A percentile compares a stretch with the other conserved stretches of the same genome.
Evolutionary conservation across 2,888 invertebrate genomes (phyloP).

Genomic region (Fragum whitleyi): DNA sequence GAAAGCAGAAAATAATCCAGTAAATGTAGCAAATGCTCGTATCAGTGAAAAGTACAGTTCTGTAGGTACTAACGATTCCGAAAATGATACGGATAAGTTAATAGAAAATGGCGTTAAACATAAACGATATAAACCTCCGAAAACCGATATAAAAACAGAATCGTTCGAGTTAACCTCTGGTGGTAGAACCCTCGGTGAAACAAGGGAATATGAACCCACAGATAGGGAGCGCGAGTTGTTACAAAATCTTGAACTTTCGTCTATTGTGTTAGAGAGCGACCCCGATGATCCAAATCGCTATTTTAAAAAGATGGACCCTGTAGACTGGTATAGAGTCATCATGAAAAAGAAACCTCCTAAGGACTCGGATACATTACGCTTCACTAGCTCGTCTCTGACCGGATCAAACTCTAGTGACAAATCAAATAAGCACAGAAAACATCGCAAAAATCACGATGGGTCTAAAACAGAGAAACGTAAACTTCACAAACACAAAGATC

Average conservation of each 20-base stretch:
- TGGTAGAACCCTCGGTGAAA: conserved; percentile 6
- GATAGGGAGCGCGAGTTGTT: conserved; percentile 50
- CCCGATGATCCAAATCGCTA: conserved; percentile 60
- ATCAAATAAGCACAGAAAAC: conserved; percentile 23
- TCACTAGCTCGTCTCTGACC: background rate
- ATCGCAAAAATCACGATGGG: background rate
- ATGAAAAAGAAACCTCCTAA: conserved; percentile 60
- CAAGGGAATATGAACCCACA: conserved; percentile 45
- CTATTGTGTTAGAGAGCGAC: conserved; percentile 57
- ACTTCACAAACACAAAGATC: conserved; percentile 27
- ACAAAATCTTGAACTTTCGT: conserved; percentile 48
- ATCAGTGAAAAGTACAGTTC: background rate
- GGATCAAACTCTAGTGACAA: conserved; percentile 7
- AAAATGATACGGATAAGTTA: background rate
- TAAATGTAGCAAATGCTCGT: background rate
- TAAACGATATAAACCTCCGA: background rate
- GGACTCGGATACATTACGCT: conserved; percentile 29
- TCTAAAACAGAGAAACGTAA: conserved; percentile 6
- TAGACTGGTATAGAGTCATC: conserved; percentile 59
- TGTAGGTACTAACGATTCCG: background rate
- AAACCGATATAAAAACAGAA: background rate
- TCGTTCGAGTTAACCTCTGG: background rate
- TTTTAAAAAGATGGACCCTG: conserved; percentile 57
- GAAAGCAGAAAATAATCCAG: background rate
- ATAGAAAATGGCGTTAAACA: background rate